A percentile compares a stretch with the other conserved stretches of the same genome.
Evolutionary conservation across 2,797 vertebrate species (phyloP).

Genomic region (Mormyrops boulengeri): DNA sequence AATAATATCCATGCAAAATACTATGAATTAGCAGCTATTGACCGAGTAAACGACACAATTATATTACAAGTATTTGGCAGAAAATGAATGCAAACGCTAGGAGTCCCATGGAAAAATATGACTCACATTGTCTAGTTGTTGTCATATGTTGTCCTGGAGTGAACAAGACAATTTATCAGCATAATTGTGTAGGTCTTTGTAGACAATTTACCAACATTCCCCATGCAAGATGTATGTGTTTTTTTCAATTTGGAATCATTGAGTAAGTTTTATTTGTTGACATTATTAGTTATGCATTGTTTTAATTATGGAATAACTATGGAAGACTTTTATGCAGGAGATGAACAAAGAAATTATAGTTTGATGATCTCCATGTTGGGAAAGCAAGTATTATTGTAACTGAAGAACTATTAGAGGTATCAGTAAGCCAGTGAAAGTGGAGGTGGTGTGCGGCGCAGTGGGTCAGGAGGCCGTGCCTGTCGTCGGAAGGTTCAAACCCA

Average conservation of each 20-base stretch:
- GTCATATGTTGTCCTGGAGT: not conserved
- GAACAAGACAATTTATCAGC: not conserved
- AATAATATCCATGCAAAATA: not conserved
- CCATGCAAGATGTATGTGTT: not conserved
- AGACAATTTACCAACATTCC: not conserved
- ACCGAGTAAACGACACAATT: not conserved
- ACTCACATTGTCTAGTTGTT: not conserved
- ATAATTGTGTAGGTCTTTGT: not conserved
- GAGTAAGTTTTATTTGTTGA: not conserved
- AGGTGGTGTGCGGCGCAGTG: not conserved
- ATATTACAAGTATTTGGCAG: not conserved
- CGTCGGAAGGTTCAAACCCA: not conserved
- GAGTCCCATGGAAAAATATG: not conserved
- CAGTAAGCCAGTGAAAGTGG: not conserved
- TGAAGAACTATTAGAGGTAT: not conserved
- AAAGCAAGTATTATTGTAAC: not conserved
- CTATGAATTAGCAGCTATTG: not conserved
- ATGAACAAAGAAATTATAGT: not conserved
- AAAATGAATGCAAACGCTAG: not conserved
- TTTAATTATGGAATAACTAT: not conserved
- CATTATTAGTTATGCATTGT: not conserved
- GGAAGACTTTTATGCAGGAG: not conserved
- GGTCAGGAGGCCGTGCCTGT: not conserved
- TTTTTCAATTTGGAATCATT: not conserved
- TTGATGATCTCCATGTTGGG: not conserved